These are phyloP conservation scores for Dugesia japonica DNA, from an alignment of 2,888 invertebrate species.

Conservation along the genomic window DNA sequence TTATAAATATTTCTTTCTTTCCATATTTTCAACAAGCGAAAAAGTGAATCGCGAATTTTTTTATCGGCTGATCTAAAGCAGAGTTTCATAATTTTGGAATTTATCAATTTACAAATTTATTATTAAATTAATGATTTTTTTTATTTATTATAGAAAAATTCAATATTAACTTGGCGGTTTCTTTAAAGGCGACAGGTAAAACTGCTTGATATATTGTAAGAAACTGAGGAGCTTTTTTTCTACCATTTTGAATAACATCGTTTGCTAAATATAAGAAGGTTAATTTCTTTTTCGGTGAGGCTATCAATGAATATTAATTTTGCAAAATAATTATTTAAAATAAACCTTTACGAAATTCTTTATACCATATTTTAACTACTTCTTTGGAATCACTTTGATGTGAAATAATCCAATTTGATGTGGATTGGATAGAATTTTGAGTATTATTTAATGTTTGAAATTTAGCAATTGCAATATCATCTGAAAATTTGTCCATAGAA, in stretches of 20 bases:
- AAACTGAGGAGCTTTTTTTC: constrained; percentile 85
- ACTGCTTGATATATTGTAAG: constrained; percentile 64
- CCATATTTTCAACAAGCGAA: constrained; percentile 24
- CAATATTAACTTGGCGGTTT: constrained; percentile 55
- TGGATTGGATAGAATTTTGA: not conserved
- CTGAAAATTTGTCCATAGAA: not conserved
- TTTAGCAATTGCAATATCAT: constrained; percentile 10
- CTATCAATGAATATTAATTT: not conserved
- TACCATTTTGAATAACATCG: constrained; percentile 95
- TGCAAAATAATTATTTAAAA: not conserved
- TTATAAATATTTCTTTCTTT: constrained; percentile 15
- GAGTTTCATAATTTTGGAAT: too few relatives aligned
- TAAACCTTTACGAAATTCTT: not conserved
- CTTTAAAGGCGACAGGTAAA: constrained; percentile 65
- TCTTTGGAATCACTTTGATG: constrained; percentile 2
- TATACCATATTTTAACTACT: constrained; percentile 7
- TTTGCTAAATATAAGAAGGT: constrained; percentile 94
- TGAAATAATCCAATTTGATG: not conserved
- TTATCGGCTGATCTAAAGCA: constrained; percentile 12
- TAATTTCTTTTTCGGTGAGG: constrained; percentile 53
- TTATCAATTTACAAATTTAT: too few relatives aligned
- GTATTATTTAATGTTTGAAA: not conserved
- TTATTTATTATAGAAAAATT: too few relatives aligned
- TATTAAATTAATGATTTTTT: too few relatives aligned
- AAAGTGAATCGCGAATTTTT: not conserved